Evolutionary conservation across 2,888 invertebrate genomes (phyloP).

Genomic region (Rugalucina vietnamica): DNA sequence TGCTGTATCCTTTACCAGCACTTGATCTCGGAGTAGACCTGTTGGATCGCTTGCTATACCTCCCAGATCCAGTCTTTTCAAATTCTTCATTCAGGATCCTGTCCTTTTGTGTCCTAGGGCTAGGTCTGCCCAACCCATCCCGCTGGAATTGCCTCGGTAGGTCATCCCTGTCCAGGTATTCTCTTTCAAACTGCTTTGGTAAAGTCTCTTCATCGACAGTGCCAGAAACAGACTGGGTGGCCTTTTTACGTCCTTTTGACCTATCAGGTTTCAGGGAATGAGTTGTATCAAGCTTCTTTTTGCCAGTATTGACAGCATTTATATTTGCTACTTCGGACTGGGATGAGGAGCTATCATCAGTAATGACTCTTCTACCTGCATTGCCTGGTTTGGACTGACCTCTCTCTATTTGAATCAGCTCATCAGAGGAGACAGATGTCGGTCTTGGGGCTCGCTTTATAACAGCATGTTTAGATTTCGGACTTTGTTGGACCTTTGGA

Average conservation of each 20-base stretch:
- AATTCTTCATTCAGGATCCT: constrained; percentile 42
- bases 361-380: constrained; percentile 40
- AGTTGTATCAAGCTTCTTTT: constrained; percentile 45
- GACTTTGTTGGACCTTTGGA: constrained; percentile 54
- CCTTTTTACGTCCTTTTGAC: constrained; percentile 38
- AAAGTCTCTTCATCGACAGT: constrained; percentile 42
- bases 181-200: background rate
- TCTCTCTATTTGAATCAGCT: constrained; percentile 60
- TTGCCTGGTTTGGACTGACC: constrained; percentile 38
- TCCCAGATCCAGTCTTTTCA: constrained; percentile 50
- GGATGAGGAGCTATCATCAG: constrained; percentile 50
- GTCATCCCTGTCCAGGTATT: background rate
- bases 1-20: constrained; percentile 48
- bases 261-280: constrained; percentile 60
- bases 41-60: constrained; percentile 61
- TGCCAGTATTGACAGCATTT: constrained; percentile 3
- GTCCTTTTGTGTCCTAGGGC: constrained; percentile 51
- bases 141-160: no score
- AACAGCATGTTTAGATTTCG: constrained; percentile 67
- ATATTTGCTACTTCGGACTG: constrained; percentile 61
- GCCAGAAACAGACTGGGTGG: constrained; percentile 53
- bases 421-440: constrained; percentile 71
- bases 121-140: constrained; percentile 42
- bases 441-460: constrained; percentile 69
- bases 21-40: constrained; percentile 53